phyloP scores from a whole-genome alignment of 2,113 vertebrate genomes.

The Pseudorasbora parva region DNA sequence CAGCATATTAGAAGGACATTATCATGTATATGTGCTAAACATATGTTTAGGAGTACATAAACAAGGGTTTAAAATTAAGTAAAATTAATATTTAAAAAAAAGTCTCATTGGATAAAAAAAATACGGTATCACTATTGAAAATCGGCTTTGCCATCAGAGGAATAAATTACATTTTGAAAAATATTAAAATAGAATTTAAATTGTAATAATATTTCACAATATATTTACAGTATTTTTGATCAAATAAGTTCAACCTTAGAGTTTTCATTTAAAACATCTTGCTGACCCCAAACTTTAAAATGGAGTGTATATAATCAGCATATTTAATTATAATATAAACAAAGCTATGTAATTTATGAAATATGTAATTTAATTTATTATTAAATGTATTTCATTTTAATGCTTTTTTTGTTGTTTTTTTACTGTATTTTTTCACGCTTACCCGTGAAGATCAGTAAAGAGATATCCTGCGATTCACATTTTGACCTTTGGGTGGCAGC shows the following conservation, averaged over 20 bases:
- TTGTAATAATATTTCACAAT: too few relatives aligned
- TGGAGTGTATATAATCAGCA: neutral
- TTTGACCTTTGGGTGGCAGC: conserved; percentile 29
- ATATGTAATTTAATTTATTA: neutral
- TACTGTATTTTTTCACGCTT: neutral
- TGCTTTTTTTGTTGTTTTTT: neutral
- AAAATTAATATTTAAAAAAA: too few relatives aligned
- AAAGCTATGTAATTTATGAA: neutral
- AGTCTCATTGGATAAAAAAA: too few relatives aligned
- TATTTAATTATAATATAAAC: neutral
- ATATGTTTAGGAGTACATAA: too few relatives aligned
- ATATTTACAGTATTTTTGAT: too few relatives aligned
- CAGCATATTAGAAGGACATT: neutral
- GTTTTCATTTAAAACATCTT: neutral
- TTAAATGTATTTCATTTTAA: neutral
- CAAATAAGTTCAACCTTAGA: neutral
- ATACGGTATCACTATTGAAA: neutral
- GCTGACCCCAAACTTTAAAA: neutral
- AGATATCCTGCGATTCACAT: neutral
- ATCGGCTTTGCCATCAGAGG: neutral
- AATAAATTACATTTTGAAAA: neutral
- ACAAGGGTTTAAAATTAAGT: too few relatives aligned
- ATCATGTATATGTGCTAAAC: too few relatives aligned
- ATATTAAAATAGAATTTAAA: neutral
- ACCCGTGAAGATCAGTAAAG: too few relatives aligned